These are phyloP conservation scores for Phaedon cochleariae DNA, from an alignment of 2,888 invertebrate species.

Conservation along the genomic window DNA sequence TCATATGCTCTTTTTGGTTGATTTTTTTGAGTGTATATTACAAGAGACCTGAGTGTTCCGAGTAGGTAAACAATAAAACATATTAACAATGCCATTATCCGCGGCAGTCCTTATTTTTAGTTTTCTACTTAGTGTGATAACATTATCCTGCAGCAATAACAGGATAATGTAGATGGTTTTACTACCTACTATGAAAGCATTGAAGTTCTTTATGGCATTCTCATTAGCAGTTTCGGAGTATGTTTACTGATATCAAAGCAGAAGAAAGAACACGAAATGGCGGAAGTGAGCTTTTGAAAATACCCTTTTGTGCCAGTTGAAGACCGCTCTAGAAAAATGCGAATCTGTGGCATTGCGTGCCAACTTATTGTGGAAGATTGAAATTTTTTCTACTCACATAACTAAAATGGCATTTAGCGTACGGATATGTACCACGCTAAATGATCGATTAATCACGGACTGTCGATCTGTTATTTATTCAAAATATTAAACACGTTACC, in stretches of 20 bases:
- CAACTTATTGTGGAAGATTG: not conserved
- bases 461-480: no score
- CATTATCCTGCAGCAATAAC: not conserved
- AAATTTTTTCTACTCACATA: no score
- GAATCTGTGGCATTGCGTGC: not conserved
- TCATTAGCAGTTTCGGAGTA: constrained; percentile 2
- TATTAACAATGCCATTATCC: no score
- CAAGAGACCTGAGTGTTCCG: no score
- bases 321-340: not conserved
- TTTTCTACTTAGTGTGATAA: not conserved
- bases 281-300: not conserved
- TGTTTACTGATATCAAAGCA: not conserved
- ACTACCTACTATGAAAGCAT: not conserved
- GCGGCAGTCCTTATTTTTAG: not conserved
- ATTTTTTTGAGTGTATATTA: no score
- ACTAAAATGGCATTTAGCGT: no score
- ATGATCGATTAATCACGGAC: no score
- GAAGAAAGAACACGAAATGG: not conserved
- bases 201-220: not conserved
- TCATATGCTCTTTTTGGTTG: no score
- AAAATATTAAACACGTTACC: no score
- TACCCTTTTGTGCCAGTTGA: not conserved
- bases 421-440: no score
- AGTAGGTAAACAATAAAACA: no score
- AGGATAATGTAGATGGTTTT: not conserved